Conservation (phyloP, 2,888 invertebrate species). For the Drosophila mercatorum region DNA sequence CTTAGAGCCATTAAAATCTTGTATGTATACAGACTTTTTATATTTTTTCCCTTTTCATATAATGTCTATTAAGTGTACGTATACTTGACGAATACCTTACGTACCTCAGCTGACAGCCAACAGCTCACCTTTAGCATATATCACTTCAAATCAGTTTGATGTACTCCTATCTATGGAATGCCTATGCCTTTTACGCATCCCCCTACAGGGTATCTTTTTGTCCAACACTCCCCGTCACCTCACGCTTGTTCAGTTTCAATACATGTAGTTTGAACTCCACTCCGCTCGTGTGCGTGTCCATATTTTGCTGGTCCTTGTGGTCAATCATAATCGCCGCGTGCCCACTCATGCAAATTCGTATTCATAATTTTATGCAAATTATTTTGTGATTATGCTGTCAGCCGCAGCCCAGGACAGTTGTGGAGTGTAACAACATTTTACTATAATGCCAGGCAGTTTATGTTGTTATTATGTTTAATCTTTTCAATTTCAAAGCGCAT, state of each 20-base stretch:
- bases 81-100: no score
- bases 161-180: no score
- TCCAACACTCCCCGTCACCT: not conserved
- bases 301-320: slow-evolving; percentile 10
- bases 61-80: no score
- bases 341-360: slow-evolving; percentile 50
- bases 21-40: no score
- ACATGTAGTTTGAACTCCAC: no score
- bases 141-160: no score
- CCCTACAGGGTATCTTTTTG: not conserved
- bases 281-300: not conserved
- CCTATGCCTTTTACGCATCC: not conserved
- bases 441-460: slow-evolving; percentile 43
- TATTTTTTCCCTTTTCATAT: no score
- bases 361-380: slow-evolving; percentile 70
- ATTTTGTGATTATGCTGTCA: slow-evolving; percentile 70
- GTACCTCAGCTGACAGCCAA: no score
- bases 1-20: no score
- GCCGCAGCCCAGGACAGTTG: slow-evolving; percentile 25
- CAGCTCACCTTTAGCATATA: no score
- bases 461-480: slow-evolving; percentile 43
- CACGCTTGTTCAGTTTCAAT: not conserved
- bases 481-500: slow-evolving; percentile 28
- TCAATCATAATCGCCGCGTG: slow-evolving; percentile 28
- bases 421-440: slow-evolving; percentile 52